phyloP scores from a whole-genome alignment of 2,888 invertebrate species.

The Tupiocoris notatus region DNA sequence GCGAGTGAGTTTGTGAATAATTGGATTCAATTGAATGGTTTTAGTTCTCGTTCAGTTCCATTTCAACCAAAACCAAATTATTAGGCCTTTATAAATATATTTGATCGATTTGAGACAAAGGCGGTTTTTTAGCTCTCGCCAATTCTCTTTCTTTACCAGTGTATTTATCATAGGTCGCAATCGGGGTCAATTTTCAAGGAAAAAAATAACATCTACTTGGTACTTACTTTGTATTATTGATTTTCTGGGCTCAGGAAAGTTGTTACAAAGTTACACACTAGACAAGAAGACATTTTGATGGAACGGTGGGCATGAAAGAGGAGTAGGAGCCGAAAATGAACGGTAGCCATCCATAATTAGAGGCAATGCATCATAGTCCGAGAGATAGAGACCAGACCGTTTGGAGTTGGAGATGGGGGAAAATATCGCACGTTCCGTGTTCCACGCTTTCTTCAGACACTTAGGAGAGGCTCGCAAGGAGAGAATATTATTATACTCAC shows the following conservation, averaged over 20 bases:
- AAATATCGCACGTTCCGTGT: neutral
- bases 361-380: conserved; percentile 32
- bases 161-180: too few relatives aligned
- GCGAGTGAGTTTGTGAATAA: too few relatives aligned
- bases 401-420: neutral
- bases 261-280: neutral
- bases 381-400: conserved; percentile 4
- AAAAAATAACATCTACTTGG: too few relatives aligned
- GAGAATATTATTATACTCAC: conserved; percentile 34
- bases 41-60: too few relatives aligned
- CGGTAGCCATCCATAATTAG: conserved; percentile 18
- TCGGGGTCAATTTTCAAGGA: too few relatives aligned
- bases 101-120: too few relatives aligned
- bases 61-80: too few relatives aligned
- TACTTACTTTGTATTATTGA: too few relatives aligned
- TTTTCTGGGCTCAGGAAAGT: neutral
- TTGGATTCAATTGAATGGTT: too few relatives aligned
- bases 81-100: too few relatives aligned
- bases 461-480: neutral
- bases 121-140: too few relatives aligned
- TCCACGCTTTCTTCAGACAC: neutral
- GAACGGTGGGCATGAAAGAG: neutral
- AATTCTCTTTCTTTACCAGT: too few relatives aligned
- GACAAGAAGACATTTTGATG: neutral
- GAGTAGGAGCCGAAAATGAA: neutral